Conservation (phyloP, 2,888 invertebrate genomes). For the Mythimna albipuncta region DNA sequence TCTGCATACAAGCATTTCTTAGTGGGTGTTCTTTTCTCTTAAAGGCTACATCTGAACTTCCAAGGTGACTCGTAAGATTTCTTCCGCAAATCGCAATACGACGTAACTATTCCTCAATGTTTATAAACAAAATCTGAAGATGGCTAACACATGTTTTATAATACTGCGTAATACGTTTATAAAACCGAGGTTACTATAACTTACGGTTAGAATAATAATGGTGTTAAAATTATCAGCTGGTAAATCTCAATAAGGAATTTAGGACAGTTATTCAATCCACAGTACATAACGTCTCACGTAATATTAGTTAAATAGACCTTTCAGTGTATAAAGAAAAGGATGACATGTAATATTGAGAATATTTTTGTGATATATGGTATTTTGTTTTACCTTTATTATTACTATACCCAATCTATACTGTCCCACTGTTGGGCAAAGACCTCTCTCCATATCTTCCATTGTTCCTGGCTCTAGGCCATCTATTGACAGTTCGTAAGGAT, state of each 20-base stretch:
- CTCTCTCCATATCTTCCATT: too few relatives aligned
- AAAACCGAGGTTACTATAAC: not conserved
- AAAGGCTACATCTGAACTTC: slow-evolving; percentile 45
- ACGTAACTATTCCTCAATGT: slow-evolving; percentile 21
- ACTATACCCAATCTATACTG: too few relatives aligned
- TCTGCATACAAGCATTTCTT: slow-evolving; percentile 39
- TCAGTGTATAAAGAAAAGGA: too few relatives aligned
- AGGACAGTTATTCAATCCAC: not conserved
- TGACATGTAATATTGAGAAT: too few relatives aligned
- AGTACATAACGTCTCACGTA: not conserved
- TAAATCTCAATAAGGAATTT: not conserved
- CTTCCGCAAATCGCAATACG: slow-evolving; percentile 51
- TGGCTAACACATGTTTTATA: slow-evolving; percentile 39
- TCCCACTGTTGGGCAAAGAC: too few relatives aligned
- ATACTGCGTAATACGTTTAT: not conserved
- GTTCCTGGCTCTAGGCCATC: too few relatives aligned
- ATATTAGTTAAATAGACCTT: not conserved
- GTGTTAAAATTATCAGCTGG: slow-evolving; percentile 6
- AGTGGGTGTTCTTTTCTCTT: slow-evolving; percentile 47
- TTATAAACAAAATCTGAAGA: slow-evolving; percentile 27
- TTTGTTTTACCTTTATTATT: too few relatives aligned
- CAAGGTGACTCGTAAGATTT: slow-evolving; percentile 42
- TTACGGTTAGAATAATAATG: not conserved
- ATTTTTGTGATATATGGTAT: too few relatives aligned
- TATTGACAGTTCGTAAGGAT: too few relatives aligned